These are phyloP conservation scores for Melanotaenia nigrans DNA, from an alignment of 2,797 vertebrate genomes.

Conservation along the genomic window DNA sequence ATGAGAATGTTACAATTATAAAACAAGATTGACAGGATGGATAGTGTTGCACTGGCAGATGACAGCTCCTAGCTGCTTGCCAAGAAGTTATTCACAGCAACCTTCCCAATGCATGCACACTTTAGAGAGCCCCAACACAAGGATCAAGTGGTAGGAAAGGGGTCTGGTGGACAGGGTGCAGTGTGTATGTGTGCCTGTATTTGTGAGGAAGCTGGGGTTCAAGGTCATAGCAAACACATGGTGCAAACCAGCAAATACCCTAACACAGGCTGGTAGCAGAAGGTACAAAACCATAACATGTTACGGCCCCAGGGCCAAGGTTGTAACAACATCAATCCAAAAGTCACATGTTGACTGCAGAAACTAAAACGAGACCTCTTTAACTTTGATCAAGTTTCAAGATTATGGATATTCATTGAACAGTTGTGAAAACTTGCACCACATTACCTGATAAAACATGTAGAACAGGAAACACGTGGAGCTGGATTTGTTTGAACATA, in stretches of 20 bases:
- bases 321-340: slow-evolving; percentile 33
- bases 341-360: slow-evolving; percentile 9
- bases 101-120: slow-evolving; percentile 20
- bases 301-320: no score
- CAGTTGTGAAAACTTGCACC: background rate
- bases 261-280: background rate
- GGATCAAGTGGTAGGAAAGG: slow-evolving; percentile 52
- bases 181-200: slow-evolving; percentile 9
- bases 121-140: slow-evolving; percentile 45
- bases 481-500: slow-evolving; percentile 29
- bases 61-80: slow-evolving; percentile 68
- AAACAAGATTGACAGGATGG: slow-evolving; percentile 81
- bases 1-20: slow-evolving; percentile 84
- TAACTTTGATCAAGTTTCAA: slow-evolving; percentile 13
- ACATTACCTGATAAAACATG: slow-evolving; percentile 12
- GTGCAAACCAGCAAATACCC: slow-evolving; percentile 57
- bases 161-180: slow-evolving; percentile 20
- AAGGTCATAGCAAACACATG: slow-evolving; percentile 71
- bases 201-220: slow-evolving; percentile 19
- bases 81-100: slow-evolving; percentile 77
- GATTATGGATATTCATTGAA: background rate
- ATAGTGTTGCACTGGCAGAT: slow-evolving; percentile 79
- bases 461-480: slow-evolving; percentile 36
- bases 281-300: slow-evolving; percentile 21
- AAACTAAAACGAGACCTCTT: background rate